phyloP scores from a whole-genome alignment of 2,113 vertebrate genomes.

The Tichodroma muraria region DNA sequence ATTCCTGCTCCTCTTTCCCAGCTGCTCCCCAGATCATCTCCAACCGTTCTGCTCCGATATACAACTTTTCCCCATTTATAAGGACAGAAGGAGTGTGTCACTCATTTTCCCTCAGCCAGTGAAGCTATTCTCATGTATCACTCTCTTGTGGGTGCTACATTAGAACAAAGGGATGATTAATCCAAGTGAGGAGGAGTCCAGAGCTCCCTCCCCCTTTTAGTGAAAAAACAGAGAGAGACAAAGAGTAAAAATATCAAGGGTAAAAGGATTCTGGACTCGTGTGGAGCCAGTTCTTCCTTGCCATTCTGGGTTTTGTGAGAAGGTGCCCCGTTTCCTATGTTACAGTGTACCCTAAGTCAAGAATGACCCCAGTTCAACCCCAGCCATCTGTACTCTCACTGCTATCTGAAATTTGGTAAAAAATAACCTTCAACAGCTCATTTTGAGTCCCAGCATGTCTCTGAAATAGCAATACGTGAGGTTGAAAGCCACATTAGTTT shows the following conservation, averaged over 20 bases:
- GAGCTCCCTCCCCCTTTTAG: background rate
- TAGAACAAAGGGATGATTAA: background rate
- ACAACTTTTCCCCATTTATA: background rate
- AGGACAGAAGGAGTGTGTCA: background rate
- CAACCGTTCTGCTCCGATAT: background rate
- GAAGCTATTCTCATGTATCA: background rate
- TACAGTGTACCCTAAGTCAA: background rate
- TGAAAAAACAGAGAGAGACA: background rate
- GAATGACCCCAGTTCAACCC: background rate
- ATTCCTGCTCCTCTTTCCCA: background rate
- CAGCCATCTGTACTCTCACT: background rate
- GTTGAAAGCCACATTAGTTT: background rate
- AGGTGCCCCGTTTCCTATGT: background rate
- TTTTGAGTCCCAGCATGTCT: background rate
- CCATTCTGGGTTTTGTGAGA: background rate
- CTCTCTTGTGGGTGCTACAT: background rate
- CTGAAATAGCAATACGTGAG: background rate
- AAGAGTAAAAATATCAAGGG: background rate
- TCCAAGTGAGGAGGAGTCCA: background rate
- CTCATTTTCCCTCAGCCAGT: background rate
- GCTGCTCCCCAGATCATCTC: background rate
- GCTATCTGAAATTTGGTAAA: background rate
- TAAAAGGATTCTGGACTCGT: background rate
- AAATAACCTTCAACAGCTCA: background rate
- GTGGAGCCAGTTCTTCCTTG: background rate